phyloP scores from a whole-genome alignment of 2,113 vertebrate genomes.

The Camarhynchus parvulus region DNA sequence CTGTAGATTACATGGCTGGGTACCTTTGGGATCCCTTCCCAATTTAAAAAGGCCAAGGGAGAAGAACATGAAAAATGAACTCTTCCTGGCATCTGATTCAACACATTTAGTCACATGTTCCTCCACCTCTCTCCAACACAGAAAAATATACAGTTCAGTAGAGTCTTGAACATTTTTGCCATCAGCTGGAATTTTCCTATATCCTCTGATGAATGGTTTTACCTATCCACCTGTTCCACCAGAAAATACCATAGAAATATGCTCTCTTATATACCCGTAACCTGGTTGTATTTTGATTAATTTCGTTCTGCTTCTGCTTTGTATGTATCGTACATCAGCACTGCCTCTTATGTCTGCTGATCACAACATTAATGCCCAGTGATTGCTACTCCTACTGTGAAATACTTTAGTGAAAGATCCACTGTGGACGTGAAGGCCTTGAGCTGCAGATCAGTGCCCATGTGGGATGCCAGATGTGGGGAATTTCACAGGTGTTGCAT shows the following conservation, averaged over 20 bases:
- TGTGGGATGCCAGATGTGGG: not conserved
- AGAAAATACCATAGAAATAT: not conserved
- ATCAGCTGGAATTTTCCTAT: not conserved
- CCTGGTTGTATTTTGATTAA: not conserved
- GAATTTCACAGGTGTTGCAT: not conserved
- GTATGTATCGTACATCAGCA: not conserved
- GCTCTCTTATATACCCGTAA: not conserved
- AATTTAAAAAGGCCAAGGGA: conserved; percentile 53
- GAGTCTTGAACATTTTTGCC: not conserved
- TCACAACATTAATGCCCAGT: not conserved
- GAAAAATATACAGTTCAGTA: not conserved
- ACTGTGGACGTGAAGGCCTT: not conserved
- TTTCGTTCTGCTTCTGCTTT: not conserved
- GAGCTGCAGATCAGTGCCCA: not conserved
- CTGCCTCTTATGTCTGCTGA: not conserved
- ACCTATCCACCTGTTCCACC: not conserved
- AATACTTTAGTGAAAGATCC: not conserved
- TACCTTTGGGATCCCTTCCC: conserved; percentile 43
- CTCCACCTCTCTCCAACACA: not conserved
- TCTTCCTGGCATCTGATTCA: conserved; percentile 32
- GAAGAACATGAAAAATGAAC: not conserved
- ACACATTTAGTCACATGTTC: not conserved
- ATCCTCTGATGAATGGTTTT: not conserved
- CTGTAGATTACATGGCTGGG: conserved; percentile 16
- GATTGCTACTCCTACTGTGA: not conserved